These are phyloP conservation scores for Oreochromis grahami DNA, from an alignment of 2,797 vertebrate species.

Conservation along the genomic window DNA sequence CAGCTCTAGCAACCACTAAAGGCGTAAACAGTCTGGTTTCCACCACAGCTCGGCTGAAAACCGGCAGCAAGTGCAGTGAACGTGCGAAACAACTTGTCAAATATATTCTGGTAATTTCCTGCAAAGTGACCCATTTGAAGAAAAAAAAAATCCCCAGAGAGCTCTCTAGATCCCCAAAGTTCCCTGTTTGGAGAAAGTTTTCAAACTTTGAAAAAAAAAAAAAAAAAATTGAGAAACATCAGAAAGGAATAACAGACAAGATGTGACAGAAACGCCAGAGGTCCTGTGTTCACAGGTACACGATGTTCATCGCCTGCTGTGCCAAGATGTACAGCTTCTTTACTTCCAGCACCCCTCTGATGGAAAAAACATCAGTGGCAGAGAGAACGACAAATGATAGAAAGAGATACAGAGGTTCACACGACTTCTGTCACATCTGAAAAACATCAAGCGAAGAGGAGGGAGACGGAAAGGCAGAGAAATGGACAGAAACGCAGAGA, in stretches of 20 bases:
- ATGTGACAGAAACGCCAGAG: conserved; percentile 43
- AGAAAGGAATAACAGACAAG: neutral
- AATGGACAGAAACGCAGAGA: conserved; percentile 11
- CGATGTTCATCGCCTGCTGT: conserved; percentile 20
- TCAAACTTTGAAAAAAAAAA: neutral
- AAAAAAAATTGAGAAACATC: neutral
- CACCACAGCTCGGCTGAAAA: neutral
- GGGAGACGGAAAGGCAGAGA: neutral
- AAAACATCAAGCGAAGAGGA: neutral
- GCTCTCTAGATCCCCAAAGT: neutral
- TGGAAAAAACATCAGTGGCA: conserved; percentile 8
- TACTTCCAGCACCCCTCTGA: conserved; percentile 5
- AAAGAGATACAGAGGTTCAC: conserved; percentile 20
- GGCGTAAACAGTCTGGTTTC: conserved; percentile 9
- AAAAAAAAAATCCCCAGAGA: neutral
- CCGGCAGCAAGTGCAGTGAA: neutral
- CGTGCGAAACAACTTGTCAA: conserved; percentile 1
- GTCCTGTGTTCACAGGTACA: conserved; percentile 52
- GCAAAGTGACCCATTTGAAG: conserved; percentile 14
- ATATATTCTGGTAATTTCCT: neutral
- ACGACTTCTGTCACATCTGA: conserved; percentile 39
- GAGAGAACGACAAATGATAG: neutral
- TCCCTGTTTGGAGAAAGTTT: neutral
- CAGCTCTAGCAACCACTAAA: conserved; percentile 8
- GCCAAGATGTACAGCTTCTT: conserved; percentile 13